Base-by-base conservation (phyloP, 2,888 invertebrate species). In the Caenorhabditis sp. region DNA sequence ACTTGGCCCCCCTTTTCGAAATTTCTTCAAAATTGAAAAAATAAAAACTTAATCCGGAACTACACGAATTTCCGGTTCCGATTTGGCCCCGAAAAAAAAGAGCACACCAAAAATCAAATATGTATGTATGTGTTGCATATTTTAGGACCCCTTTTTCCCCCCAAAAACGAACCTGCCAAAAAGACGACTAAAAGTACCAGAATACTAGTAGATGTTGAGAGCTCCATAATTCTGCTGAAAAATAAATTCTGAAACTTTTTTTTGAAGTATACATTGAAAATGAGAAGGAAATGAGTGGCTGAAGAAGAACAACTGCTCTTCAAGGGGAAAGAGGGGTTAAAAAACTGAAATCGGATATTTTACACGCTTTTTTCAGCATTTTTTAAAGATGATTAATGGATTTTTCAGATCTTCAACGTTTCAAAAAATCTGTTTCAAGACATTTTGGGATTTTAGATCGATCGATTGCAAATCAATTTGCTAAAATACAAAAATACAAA, bases 81-180 rank as follows among this genome's bases (percentile, higher is more conserved):
- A n/a, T n/a, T n/a, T n/a, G 50, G 69, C 64, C 54, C 63, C 3
- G n/a, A 59, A 12, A 7, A 26, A 63, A 50, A 69, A 36, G 20
- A 68, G 26, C 20, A 69, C 52, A 49, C 53, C 31, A 10, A 31
- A 31, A 10, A 31, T 31, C 10, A 31, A 10, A 31, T 7, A 31
- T 31, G 31, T 31, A 62, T 5, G 27, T 53, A 1, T 61, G 62
- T 70, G 25, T 3, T 56, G 56, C 31, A 26, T 23, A 10, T 17
- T 23, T 27, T n/a, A 56, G 23, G 27, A 31, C 31, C 31, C 31
- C 31, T n/a, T n/a, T n/a, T n/a, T n/a, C n/a, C n/a, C n/a, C n/a
- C n/a, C n/a, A n/a, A n/a, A n/a, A 31, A 31, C 31, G 5, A 31
- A 31, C 31, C 31, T 31, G 31, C 31, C 10, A 31, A 31, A 4